A percentile compares a stretch with the other conserved stretches of the same genome.
Conservation (phyloP, 2,113 vertebrate species). For the Silurus meridionalis region DNA sequence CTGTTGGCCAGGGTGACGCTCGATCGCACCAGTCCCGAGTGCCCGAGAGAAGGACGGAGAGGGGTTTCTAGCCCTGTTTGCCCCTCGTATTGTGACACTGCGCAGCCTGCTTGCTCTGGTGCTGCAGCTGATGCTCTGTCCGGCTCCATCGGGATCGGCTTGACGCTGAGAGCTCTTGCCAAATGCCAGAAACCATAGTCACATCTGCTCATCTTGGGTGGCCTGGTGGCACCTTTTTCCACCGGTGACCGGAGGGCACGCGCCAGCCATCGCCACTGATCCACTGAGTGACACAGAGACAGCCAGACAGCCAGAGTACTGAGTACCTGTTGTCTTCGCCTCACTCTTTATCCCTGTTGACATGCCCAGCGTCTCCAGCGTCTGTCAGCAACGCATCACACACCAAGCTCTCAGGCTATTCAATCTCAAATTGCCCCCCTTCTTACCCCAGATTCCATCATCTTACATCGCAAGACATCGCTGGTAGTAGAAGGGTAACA, state of each 20-base stretch:
- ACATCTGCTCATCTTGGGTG: conserved; percentile 82
- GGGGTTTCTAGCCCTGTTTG: conserved; percentile 49
- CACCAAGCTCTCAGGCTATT: conserved; percentile 76
- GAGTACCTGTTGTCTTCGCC: conserved; percentile 74
- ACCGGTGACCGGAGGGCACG: conserved; percentile 62
- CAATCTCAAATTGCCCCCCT: conserved; percentile 50
- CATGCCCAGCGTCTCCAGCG: conserved; percentile 66
- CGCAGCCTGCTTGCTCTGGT: conserved; percentile 65
- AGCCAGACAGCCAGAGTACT: conserved; percentile 51
- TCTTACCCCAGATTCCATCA: neutral
- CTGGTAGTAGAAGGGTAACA: conserved; percentile 63
- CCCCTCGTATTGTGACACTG: conserved; percentile 71
- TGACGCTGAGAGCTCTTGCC: conserved; percentile 87
- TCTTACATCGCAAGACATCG: conserved; percentile 42
- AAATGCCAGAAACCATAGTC: conserved; percentile 85
- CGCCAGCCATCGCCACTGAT: conserved; percentile 63
- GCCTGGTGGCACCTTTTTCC: conserved; percentile 79
- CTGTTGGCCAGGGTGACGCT: conserved; percentile 51
- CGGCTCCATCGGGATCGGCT: conserved; percentile 77
- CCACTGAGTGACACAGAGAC: conserved; percentile 60
- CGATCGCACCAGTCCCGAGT: conserved; percentile 55
- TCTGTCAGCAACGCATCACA: conserved; percentile 74
- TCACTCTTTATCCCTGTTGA: conserved; percentile 75
- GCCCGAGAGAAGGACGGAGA: conserved; percentile 12
- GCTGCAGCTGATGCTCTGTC: conserved; percentile 89